A percentile compares a stretch with the other conserved stretches of the same genome.
phyloP scores from a whole-genome alignment of 2,888 invertebrate species.

The Brachyptera putata region DNA sequence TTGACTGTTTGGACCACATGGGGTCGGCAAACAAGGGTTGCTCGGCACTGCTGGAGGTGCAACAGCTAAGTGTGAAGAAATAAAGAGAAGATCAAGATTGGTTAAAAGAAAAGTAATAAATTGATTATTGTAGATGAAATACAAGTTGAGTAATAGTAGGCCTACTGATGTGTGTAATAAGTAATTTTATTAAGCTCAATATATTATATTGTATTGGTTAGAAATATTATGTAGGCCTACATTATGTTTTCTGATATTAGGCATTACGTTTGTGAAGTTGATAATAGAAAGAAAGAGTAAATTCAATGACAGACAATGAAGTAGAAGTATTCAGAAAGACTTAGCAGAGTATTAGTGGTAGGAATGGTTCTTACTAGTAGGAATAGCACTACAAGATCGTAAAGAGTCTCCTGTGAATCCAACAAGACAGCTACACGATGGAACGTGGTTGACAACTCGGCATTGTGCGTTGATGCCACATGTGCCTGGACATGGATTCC shows the following conservation, averaged over 20 bases:
- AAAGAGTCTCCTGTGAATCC: conserved; percentile 70
- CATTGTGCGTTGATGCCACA: conserved; percentile 77
- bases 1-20: conserved; percentile 74
- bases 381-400: conserved; percentile 51
- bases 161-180: neutral
- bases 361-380: conserved; percentile 38
- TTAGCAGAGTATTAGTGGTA: conserved; percentile 1
- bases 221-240: too few species aligned
- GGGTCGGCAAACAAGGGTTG: conserved; percentile 71
- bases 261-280: neutral
- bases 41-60: conserved; percentile 46
- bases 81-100: conserved; percentile 11
- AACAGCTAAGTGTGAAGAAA: conserved; percentile 20
- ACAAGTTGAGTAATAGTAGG: too few species aligned
- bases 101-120: neutral
- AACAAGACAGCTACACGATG: conserved; percentile 68
- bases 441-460: conserved; percentile 68
- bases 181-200: neutral
- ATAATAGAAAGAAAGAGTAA: neutral
- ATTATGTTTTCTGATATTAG: too few species aligned
- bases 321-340: conserved; percentile 37
- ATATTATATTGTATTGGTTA: neutral
- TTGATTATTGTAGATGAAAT: neutral
- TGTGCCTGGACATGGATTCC: conserved; percentile 71
- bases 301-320: too few species aligned